Evolutionary conservation across 2,888 invertebrate species (phyloP).

Genomic region (Agrochola macilenta): DNA sequence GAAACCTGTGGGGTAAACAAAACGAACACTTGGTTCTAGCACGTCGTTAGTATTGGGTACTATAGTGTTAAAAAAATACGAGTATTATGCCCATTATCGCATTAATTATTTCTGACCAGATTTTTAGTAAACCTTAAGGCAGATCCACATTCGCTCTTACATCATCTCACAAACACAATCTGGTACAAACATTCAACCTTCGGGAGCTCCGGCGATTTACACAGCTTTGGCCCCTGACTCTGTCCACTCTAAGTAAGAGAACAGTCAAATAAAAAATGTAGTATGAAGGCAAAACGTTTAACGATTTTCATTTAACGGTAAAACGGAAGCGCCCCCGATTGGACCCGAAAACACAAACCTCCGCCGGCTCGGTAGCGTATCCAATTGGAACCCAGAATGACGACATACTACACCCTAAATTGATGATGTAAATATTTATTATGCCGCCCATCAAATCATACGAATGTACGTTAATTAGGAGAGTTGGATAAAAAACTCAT

Average conservation of each 20-base stretch:
- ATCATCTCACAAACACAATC: constrained; percentile 27
- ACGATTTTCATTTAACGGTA: not conserved
- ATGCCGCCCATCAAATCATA: no score
- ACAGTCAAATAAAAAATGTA: not conserved
- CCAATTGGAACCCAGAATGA: no score
- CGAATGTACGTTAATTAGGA: no score
- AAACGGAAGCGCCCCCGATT: no score
- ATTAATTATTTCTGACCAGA: not conserved
- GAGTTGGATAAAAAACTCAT: no score
- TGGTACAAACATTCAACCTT: constrained; percentile 34
- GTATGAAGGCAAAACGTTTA: not conserved
- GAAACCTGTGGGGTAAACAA: not conserved
- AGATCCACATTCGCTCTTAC: constrained; percentile 33
- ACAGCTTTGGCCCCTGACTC: constrained; percentile 29
- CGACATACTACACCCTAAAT: no score
- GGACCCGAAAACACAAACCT: no score
- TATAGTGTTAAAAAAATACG: not conserved
- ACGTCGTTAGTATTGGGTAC: not conserved
- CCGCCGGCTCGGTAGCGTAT: no score
- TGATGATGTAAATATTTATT: no score
- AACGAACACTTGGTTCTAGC: not conserved
- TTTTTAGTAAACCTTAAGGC: not conserved
- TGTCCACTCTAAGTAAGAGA: constrained; percentile 4
- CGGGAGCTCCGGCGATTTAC: constrained; percentile 36
- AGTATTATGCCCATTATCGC: no score